These are phyloP conservation scores for Acipenser ruthenus DNA, from an alignment of 2,797 vertebrate species.

Conservation along the genomic window DNA sequence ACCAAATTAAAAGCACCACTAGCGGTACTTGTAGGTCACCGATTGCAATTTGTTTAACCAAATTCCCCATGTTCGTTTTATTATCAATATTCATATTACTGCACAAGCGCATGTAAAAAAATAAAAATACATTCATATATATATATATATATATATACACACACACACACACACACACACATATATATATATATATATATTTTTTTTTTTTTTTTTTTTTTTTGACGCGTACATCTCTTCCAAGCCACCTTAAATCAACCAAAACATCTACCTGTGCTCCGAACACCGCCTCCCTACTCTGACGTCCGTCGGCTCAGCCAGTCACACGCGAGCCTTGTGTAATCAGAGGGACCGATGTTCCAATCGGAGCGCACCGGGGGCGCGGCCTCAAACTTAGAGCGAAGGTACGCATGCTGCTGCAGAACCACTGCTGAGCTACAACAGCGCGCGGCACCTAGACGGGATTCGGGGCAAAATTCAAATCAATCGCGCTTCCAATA, in stretches of 20 bases:
- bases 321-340: slow-evolving; percentile 14
- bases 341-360: slow-evolving; percentile 28
- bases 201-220: no score
- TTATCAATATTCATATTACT: no score
- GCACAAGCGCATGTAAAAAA: no score
- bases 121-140: no score
- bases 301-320: slow-evolving; percentile 32
- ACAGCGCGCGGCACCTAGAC: background rate
- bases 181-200: no score
- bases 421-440: background rate
- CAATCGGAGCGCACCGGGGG: slow-evolving; percentile 46
- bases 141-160: no score
- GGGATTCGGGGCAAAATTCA: background rate
- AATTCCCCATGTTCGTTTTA: no score
- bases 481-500: background rate
- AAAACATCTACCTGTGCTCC: background rate
- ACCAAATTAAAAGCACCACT: no score
- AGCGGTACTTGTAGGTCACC: no score
- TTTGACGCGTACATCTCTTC: no score
- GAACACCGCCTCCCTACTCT: background rate
- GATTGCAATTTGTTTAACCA: no score
- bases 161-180: no score
- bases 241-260: slow-evolving; percentile 7
- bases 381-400: slow-evolving; percentile 43
- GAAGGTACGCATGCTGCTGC: slow-evolving; percentile 31